These are phyloP conservation scores for Lordiphosa stackelbergi DNA, from an alignment of 1,140 invertebrate species.

Conservation along the genomic window DNA sequence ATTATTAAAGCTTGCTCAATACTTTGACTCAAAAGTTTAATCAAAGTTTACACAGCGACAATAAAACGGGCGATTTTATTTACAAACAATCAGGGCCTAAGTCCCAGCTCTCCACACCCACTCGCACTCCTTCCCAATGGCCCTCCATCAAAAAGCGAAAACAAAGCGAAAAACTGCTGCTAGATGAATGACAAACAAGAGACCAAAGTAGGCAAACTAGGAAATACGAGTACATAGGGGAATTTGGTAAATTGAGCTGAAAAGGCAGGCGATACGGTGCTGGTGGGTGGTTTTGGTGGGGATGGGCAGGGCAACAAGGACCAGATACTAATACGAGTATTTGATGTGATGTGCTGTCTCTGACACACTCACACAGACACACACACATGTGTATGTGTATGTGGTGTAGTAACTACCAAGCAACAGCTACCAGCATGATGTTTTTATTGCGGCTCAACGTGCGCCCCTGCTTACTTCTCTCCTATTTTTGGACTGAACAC, in stretches of 20 bases:
- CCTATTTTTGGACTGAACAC: neutral
- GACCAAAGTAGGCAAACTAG: constrained; percentile 33
- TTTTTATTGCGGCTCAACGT: constrained; percentile 36
- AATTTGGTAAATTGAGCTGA: constrained; percentile 42
- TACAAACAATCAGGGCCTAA: constrained; percentile 47
- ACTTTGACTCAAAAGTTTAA: constrained; percentile 37
- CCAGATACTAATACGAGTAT: constrained; percentile 12
- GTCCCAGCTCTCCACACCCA: neutral
- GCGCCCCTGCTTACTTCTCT: neutral
- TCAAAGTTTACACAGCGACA: constrained; percentile 47
- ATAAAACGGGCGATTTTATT: constrained; percentile 49
- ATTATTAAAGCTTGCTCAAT: constrained; percentile 13
- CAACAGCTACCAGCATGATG: constrained; percentile 44
- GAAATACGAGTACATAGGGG: constrained; percentile 38
- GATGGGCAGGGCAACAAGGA: constrained; percentile 1
- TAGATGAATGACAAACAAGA: constrained; percentile 45
- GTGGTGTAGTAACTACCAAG: constrained; percentile 15
- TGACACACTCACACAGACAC: neutral
- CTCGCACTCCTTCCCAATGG: constrained; percentile 1
- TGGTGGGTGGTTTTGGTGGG: neutral
- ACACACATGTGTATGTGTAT: no score
- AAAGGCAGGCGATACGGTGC: constrained; percentile 14
- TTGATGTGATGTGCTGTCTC: constrained; percentile 11
- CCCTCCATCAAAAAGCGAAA: constrained; percentile 16
- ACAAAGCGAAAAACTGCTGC: constrained; percentile 30